Evolutionary conservation across 1,140 invertebrate genomes (phyloP).

Genomic region (Pachypeltis micranthus): DNA sequence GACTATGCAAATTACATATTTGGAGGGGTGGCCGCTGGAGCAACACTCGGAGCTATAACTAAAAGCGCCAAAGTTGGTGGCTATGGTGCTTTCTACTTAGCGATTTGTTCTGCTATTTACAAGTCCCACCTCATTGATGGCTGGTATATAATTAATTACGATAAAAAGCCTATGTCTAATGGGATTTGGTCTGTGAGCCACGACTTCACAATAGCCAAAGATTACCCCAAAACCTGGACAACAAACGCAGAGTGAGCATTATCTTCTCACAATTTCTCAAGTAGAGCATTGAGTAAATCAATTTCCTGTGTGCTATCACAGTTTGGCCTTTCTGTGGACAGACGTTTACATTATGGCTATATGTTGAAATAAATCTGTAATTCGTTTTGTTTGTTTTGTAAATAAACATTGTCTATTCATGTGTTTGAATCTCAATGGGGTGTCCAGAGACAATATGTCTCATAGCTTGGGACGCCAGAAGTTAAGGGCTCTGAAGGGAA

Average conservation of each 20-base stretch:
- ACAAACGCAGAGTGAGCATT: background rate
- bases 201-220: background rate
- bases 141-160: conserved; percentile 30
- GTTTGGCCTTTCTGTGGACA: too few species aligned
- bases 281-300: too few species aligned
- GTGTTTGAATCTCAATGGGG: too few species aligned
- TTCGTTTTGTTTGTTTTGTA: too few species aligned
- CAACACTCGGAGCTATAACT: conserved; percentile 43
- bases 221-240: background rate
- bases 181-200: background rate
- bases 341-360: too few species aligned
- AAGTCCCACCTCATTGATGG: conserved; percentile 42
- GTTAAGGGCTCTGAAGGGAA: too few species aligned
- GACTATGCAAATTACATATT: conserved; percentile 37
- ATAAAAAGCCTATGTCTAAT: background rate
- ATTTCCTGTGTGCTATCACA: too few species aligned
- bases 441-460: too few species aligned
- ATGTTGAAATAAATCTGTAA: too few species aligned
- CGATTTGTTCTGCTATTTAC: conserved; percentile 41
- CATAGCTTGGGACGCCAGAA: too few species aligned
- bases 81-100: conserved; percentile 31
- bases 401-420: too few species aligned
- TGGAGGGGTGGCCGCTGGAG: conserved; percentile 44
- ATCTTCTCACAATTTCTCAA: too few species aligned
- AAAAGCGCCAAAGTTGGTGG: conserved; percentile 31